phyloP scores from a whole-genome alignment of 2,113 vertebrate species.

The Epinephelus fuscoguttatus region DNA sequence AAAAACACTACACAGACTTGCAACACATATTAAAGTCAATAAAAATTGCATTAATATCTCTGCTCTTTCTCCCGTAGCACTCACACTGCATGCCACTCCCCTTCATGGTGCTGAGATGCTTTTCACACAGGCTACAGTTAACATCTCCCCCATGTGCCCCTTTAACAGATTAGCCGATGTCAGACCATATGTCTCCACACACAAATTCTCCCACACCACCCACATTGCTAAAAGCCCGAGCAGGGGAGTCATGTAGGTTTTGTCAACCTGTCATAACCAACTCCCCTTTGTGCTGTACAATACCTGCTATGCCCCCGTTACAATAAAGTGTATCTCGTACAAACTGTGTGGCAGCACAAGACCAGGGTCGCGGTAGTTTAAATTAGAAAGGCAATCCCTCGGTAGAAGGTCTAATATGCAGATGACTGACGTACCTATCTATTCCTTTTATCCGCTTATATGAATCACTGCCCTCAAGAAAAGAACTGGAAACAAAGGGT shows the following conservation, averaged over 20 bases:
- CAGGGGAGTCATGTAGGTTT: slow-evolving; percentile 31
- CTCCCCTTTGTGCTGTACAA: slow-evolving; percentile 36
- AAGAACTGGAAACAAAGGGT: not conserved
- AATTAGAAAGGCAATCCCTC: not conserved
- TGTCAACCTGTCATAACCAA: slow-evolving; percentile 45
- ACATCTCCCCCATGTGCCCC: slow-evolving; percentile 39
- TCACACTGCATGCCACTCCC: not conserved
- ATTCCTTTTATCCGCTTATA: not conserved
- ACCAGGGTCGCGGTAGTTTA: not conserved
- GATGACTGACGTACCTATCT: not conserved
- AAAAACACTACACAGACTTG: not conserved
- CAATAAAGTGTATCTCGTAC: slow-evolving; percentile 3
- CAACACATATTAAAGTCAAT: not conserved
- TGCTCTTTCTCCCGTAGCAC: not conserved
- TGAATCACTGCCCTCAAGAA: not conserved
- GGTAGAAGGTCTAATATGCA: not conserved
- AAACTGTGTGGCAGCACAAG: slow-evolving; percentile 23
- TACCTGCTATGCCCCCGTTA: slow-evolving; percentile 30
- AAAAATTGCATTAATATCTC: not conserved
- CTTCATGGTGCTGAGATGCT: slow-evolving; percentile 32
- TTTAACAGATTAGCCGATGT: slow-evolving; percentile 58
- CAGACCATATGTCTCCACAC: slow-evolving; percentile 51
- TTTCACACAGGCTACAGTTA: slow-evolving; percentile 51
- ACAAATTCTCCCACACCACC: slow-evolving; percentile 36
- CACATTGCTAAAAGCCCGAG: slow-evolving; percentile 34